Evolutionary conservation across 2,113 vertebrate genomes (phyloP).

Genomic region (Brachyhypopomus occidentalis): DNA sequence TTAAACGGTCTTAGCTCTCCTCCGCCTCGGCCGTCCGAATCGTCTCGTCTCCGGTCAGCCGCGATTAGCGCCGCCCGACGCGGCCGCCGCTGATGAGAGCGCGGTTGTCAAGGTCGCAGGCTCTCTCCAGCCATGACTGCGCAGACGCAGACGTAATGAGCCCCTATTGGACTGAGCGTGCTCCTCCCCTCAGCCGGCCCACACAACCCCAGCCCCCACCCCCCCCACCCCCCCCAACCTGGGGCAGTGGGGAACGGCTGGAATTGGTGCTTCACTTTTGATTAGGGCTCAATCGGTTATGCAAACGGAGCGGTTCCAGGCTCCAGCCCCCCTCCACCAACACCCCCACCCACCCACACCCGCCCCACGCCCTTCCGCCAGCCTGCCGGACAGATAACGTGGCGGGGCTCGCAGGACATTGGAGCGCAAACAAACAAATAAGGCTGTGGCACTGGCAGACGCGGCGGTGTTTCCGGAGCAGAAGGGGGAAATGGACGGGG

Average conservation of each 20-base stretch:
- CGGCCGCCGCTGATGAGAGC: constrained; percentile 51
- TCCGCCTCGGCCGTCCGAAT: constrained; percentile 33
- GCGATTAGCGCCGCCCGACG: constrained; percentile 36
- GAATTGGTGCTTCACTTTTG: constrained; percentile 65
- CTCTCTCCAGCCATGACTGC: constrained; percentile 38
- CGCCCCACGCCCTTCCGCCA: neutral
- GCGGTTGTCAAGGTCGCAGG: constrained; percentile 56
- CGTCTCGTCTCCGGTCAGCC: constrained; percentile 49
- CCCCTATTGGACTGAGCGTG: neutral
- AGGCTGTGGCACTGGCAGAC: constrained; percentile 25
- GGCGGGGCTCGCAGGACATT: constrained; percentile 44
- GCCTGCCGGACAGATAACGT: constrained; percentile 45
- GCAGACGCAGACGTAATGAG: constrained; percentile 44
- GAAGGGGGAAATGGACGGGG: constrained; percentile 15
- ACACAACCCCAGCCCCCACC: constrained; percentile 44
- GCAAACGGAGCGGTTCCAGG: constrained; percentile 56
- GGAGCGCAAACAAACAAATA: constrained; percentile 53
- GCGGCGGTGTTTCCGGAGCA: constrained; percentile 10
- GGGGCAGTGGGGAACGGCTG: constrained; percentile 40
- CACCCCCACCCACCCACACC: neutral
- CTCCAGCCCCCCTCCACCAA: constrained; percentile 5
- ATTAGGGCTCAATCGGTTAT: constrained; percentile 65
- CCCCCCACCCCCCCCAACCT: constrained; percentile 28
- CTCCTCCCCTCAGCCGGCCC: constrained; percentile 28
- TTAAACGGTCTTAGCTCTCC: constrained; percentile 20